A percentile compares a stretch with the other conserved stretches of the same genome.
Evolutionary conservation across 2,888 invertebrate genomes (phyloP).

Genomic region (Drosophila eohydei): DNA sequence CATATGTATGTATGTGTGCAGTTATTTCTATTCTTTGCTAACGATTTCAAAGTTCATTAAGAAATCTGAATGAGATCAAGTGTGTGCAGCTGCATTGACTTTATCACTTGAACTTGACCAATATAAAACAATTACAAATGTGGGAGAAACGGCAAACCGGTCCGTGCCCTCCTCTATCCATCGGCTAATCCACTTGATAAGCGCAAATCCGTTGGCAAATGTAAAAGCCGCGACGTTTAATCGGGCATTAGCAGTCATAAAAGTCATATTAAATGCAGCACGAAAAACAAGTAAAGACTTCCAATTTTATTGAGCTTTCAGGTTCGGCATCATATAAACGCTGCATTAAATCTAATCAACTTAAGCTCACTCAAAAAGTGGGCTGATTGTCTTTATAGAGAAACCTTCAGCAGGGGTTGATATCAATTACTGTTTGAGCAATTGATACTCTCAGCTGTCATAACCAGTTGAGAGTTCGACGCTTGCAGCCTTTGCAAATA

Average conservation of each 20-base stretch:
- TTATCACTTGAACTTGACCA: slow-evolving; percentile 64
- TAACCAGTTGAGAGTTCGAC: background rate
- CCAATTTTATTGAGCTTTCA: too few species aligned
- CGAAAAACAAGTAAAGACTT: background rate
- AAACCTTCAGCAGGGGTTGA: background rate
- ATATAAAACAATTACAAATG: slow-evolving; percentile 33
- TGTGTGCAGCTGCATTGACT: slow-evolving; percentile 8
- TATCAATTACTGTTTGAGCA: background rate
- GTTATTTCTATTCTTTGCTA: background rate
- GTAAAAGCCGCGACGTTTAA: slow-evolving; percentile 20
- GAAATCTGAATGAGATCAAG: slow-evolving; percentile 33
- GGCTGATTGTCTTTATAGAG: background rate
- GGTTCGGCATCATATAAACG: background rate
- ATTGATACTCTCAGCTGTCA: background rate
- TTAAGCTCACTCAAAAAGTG: background rate
- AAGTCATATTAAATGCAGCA: slow-evolving; percentile 1
- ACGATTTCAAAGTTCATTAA: slow-evolving; percentile 1
- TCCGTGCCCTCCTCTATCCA: background rate
- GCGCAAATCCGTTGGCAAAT: slow-evolving; percentile 17
- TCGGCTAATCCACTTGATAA: slow-evolving; percentile 28
- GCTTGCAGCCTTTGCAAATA: background rate
- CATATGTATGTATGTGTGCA: background rate
- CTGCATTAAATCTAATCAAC: background rate
- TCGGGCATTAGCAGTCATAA: background rate
- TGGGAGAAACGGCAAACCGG: slow-evolving; percentile 4